Base-by-base conservation (phyloP, 2,888 invertebrate genomes). In the Petrophora chlorosata region DNA sequence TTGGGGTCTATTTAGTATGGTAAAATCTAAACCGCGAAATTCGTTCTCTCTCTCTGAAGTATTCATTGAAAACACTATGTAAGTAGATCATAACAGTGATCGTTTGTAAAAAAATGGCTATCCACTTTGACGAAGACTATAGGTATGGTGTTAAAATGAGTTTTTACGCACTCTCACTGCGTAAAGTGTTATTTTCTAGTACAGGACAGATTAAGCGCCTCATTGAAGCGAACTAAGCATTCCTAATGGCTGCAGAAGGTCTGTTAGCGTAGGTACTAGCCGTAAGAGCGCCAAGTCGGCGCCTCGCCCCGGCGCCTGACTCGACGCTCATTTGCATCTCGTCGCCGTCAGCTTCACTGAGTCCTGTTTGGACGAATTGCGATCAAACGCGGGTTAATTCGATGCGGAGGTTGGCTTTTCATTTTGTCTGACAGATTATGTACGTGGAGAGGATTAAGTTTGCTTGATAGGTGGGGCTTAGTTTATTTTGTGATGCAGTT, bases 311-410 rank as follows among this genome's bases (percentile, higher is more conserved):
- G 63, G 63, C 63, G 63, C 63, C 63, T 53, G 50, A 28, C 48
- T 49, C 57, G 56, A 46, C 59, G 57, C 15, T 28, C 64, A 64
- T 64, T 64, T 64, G 62, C 64, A 64, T 64, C 61, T 54, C 49
- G 51, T 28, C 57, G 49, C 29, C 58, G 52, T 46, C 51, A 52
- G 32, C 29, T 13, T 46, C 43, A 43, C 25, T 47, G 40, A 47
- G 54, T 45, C 41, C 49, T 56, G 57, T 52, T 39, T 45, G 28
- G 50, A 56, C 49, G 49, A 49, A 48, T 52, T 44, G 48, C 49
- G 50, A 56, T 56, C 52, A 59, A 53, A 53, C 57, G 50, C 44
- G 48, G 16, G 32, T 56, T 53, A 56, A 59, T 47, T 47, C 48
- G 36, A 48, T 17, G 19, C 40, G 28, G n/a, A 47, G 32, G 36